Evolutionary conservation across 2,113 vertebrate genomes (phyloP), one percentile per base, ranked within the genome.

Genomic region (Pheucticus melanocephalus): DNA sequence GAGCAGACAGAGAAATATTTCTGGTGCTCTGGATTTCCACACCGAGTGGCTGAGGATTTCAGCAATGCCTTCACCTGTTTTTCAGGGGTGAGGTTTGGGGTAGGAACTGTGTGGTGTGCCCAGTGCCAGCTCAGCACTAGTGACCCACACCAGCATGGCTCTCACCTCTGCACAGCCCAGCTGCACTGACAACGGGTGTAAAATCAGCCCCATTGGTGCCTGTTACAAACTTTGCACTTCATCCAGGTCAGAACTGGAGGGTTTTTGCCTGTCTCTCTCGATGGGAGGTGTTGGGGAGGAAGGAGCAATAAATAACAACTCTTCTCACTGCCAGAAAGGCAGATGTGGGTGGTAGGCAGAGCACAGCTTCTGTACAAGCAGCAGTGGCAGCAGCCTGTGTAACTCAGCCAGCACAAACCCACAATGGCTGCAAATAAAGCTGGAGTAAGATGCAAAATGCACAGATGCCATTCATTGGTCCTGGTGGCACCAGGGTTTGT

Each of bases 161-260:
- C 15, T 6, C 56, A 9, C 2, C 2, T 25, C 63, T 64, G 63
- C 6, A 5, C 44, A 47, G 51, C 51, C 31, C 51, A 11, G 15
- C 23, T n/a, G 40, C 27, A 42, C 5, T 25, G 8, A 24, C 6
- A 66, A 1, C 0, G 1, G 30, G 4, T 21, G 21, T 24, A 33
- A 81, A 48, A 86, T 15, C 51, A 50, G 20, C 56, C 22, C 65
- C 71, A 87, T 42, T 1, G 0, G 27, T 0, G 16, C 22, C 65
- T 80, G n/a, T 11, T 47, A 53, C 9, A 69, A 48, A 65, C 47
- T 64, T 23, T 15, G 30, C 24, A 9, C 23, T 39, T 70, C 31
- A 33, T 81, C 40, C 22, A 11, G 21, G 12, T 35, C 14, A 5
- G 37, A 48, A 25, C 14, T 48, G 48, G n/a, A n/a, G 20, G 17